These are phyloP conservation scores for Alitta virens DNA, from an alignment of 2,888 invertebrate species.

Conservation along the genomic window DNA sequence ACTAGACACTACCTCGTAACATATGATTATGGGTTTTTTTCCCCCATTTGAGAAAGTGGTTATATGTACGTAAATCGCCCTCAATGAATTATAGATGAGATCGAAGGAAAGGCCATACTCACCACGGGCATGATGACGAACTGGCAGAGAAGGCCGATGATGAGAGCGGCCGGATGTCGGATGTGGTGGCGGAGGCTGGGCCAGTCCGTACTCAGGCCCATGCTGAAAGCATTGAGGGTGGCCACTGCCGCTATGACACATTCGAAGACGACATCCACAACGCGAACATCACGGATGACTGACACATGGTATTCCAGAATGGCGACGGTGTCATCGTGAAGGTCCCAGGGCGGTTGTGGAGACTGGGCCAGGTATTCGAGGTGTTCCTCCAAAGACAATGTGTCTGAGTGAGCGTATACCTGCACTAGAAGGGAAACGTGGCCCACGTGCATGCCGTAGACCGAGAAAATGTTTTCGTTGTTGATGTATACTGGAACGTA, in stretches of 20 bases:
- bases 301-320: conserved; percentile 17
- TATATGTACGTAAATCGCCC: too few relatives aligned
- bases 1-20: too few relatives aligned
- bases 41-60: too few relatives aligned
- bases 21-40: too few relatives aligned
- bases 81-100: not conserved
- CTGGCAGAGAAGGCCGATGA: conserved; percentile 50
- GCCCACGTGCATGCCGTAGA: conserved; percentile 6
- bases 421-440: conserved; percentile 2
- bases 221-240: conserved; percentile 51
- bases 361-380: too few relatives aligned
- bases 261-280: conserved; percentile 50
- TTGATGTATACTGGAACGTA: not conserved
- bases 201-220: conserved; percentile 51
- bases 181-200: conserved; percentile 45
- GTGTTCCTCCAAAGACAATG: not conserved
- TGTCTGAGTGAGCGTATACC: conserved; percentile 1
- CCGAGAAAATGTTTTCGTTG: conserved; percentile 7
- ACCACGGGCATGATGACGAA: conserved; percentile 47
- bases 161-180: conserved; percentile 46
- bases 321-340: conserved; percentile 2
- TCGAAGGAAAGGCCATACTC: conserved; percentile 10
- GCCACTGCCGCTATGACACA: conserved; percentile 47
- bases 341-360: not conserved
- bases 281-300: conserved; percentile 14